Percentiles rank a stretch among this genome's conserved stretches.
Evolutionary conservation across 2,113 vertebrate species (phyloP).

Genomic region (Gambusia affinis): DNA sequence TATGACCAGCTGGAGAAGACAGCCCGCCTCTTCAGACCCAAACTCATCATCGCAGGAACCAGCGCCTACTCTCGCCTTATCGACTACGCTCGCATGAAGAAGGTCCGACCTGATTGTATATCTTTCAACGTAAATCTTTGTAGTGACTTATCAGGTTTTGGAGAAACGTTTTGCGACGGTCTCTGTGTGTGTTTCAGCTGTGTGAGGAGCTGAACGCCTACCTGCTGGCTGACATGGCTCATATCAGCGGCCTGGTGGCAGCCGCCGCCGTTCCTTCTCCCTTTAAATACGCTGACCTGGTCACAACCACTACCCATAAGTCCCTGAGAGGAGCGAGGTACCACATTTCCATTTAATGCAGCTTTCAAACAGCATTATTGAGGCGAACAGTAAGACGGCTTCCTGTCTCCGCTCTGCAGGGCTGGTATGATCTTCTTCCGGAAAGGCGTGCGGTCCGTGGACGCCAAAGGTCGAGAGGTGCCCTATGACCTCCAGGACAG

Average conservation of each 20-base stretch:
- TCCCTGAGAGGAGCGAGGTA: constrained; percentile 90
- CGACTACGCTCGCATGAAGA: constrained; percentile 58
- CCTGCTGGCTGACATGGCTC: constrained; percentile 92
- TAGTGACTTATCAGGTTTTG: not conserved
- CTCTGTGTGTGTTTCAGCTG: constrained; percentile 75
- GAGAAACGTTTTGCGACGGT: not conserved
- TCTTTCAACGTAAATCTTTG: not conserved
- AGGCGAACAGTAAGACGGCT: not conserved
- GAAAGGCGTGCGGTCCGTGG: constrained; percentile 84
- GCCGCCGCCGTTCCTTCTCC: constrained; percentile 88
- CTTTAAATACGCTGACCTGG: constrained; percentile 87
- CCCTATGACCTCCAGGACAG: constrained; percentile 88
- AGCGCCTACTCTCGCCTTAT: constrained; percentile 65
- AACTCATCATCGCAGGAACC: constrained; percentile 65
- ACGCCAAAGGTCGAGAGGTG: constrained; percentile 86
- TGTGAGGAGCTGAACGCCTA: constrained; percentile 88
- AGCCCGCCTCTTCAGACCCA: constrained; percentile 62
- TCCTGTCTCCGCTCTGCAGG: constrained; percentile 62
- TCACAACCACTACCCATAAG: constrained; percentile 94
- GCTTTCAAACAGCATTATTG: not conserved
- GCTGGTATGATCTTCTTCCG: constrained; percentile 92
- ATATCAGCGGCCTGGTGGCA: constrained; percentile 92
- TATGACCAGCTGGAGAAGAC: constrained; percentile 61
- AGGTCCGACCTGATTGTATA: constrained; percentile 23
- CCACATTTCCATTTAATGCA: no score